phyloP scores from a whole-genome alignment of 92 coral and sea anemone species.

The Palythoa heliodiscus region DNA sequence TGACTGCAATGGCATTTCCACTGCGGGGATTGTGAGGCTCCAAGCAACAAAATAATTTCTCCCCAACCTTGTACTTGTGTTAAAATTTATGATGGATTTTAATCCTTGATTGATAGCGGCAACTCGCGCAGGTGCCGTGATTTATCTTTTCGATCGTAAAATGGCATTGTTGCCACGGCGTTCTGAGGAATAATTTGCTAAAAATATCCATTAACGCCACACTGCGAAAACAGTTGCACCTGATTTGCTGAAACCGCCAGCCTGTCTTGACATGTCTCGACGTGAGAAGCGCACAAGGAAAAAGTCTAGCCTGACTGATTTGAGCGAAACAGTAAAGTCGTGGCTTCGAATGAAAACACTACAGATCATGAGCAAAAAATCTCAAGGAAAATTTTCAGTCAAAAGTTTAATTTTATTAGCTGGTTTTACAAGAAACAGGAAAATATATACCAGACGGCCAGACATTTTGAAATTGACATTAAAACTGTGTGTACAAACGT shows the following conservation, averaged over 20 bases:
- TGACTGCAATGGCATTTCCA: background rate
- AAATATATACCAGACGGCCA: background rate
- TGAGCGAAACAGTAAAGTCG: no score
- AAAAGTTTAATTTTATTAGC: background rate
- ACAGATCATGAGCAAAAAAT: background rate
- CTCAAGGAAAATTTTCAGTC: background rate
- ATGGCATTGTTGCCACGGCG: no score
- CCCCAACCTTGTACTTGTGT: slow-evolving; percentile 2
- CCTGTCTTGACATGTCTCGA: no score
- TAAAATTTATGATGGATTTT: background rate
- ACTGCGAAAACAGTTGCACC: no score
- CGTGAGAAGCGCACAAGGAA: no score
- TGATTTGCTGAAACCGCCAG: no score
- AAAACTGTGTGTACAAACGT: background rate
- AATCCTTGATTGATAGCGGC: slow-evolving; percentile 4
- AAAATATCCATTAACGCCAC: no score
- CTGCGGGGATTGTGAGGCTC: background rate
- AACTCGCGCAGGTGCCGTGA: background rate
- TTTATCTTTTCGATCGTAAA: background rate
- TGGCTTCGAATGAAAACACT: background rate
- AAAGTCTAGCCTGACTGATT: no score
- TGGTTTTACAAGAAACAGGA: no score
- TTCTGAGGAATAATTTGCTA: no score
- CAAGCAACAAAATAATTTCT: background rate
- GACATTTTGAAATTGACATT: background rate